These are phyloP conservation scores for Porites rus DNA, from an alignment of 92 coral and sea anemone species.

Conservation along the genomic window DNA sequence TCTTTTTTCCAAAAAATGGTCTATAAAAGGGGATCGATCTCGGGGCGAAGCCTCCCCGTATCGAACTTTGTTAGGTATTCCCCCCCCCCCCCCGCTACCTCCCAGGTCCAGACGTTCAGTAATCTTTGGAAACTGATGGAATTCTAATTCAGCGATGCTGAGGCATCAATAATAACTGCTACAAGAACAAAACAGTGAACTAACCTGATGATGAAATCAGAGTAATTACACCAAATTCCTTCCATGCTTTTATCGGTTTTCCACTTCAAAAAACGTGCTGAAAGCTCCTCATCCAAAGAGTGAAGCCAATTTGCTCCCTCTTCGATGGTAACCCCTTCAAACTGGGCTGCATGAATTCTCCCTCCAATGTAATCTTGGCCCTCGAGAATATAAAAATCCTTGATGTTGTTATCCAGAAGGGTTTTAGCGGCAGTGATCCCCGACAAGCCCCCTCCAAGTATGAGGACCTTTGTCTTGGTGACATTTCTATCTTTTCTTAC, in stretches of 20 bases:
- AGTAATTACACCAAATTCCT: conserved; percentile 54
- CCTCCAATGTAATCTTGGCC: conserved; percentile 91
- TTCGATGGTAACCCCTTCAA: conserved; percentile 66
- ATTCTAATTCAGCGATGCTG: too few species aligned
- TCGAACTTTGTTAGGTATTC: too few species aligned
- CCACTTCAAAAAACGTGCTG: conserved; percentile 28
- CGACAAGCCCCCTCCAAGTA: conserved; percentile 89
- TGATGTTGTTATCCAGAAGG: conserved; percentile 66
- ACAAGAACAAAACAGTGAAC: not conserved
- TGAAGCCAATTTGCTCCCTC: conserved; percentile 94
- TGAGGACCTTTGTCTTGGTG: conserved; percentile 60
- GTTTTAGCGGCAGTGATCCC: conserved; percentile 84
- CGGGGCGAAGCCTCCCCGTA: too few species aligned
- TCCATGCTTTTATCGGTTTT: not conserved
- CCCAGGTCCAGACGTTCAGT: too few species aligned
- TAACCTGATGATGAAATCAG: conserved; percentile 62
- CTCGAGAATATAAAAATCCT: conserved; percentile 83
- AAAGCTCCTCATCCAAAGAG: conserved; percentile 54
- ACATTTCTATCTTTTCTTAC: not conserved
- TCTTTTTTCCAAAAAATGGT: too few species aligned
- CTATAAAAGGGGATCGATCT: too few species aligned
- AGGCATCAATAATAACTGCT: not conserved
- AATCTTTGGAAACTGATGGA: too few species aligned
- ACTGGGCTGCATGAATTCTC: conserved; percentile 58
- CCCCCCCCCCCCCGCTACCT: too few species aligned